These are phyloP conservation scores for Ametastegia equiseti DNA, from an alignment of 2,888 invertebrate genomes.

Conservation along the genomic window DNA sequence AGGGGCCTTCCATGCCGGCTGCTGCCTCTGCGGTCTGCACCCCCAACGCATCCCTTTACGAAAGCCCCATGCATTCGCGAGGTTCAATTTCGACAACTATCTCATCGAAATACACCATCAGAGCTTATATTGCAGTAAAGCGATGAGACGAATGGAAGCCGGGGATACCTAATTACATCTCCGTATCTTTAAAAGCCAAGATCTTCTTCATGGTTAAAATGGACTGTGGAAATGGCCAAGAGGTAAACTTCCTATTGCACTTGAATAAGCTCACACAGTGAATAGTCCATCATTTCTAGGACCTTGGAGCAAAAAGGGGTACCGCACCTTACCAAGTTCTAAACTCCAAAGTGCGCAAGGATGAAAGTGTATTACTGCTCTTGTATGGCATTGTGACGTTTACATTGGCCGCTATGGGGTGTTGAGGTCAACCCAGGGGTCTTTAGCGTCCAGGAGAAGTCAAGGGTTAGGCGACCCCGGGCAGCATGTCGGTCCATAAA, in stretches of 20 bases:
- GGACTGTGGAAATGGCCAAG: not conserved
- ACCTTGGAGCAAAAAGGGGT: not conserved
- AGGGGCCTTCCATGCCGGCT: constrained; percentile 70
- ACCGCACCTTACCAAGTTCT: not conserved
- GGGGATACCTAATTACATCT: not conserved
- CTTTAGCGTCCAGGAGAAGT: constrained; percentile 64
- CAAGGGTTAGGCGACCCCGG: constrained; percentile 71
- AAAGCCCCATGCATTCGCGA: constrained; percentile 34
- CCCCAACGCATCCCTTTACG: constrained; percentile 35
- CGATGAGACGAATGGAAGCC: not conserved
- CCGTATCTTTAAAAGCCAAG: too few species aligned
- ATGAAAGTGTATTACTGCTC: constrained; percentile 38
- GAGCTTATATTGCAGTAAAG: not conserved
- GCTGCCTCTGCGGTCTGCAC: constrained; percentile 48
- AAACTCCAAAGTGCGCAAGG: not conserved
- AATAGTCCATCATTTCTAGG: not conserved
- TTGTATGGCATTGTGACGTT: constrained; percentile 41
- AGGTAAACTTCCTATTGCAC: not conserved
- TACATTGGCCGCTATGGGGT: constrained; percentile 48
- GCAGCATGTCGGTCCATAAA: constrained; percentile 70
- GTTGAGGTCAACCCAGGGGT: constrained; percentile 63
- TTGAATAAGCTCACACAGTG: not conserved
- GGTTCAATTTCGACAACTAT: constrained; percentile 27
- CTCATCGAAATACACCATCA: not conserved
- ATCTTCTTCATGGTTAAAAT: not conserved